These are phyloP conservation scores for Artibeus lituratus DNA, from an alignment of 2,797 vertebrate species.

Conservation along the genomic window DNA sequence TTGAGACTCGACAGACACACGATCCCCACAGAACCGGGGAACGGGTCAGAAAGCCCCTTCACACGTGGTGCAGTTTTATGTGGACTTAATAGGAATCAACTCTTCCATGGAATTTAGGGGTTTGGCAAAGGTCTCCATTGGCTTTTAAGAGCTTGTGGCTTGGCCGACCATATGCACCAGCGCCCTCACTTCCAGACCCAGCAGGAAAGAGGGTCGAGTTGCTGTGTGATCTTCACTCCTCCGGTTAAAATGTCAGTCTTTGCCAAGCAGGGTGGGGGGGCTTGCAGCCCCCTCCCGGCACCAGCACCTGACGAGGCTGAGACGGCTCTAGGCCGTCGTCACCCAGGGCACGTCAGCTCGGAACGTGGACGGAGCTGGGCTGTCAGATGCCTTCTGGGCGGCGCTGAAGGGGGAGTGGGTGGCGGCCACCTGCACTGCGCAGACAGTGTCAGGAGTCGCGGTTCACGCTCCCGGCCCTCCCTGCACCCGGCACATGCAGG, in stretches of 20 bases:
- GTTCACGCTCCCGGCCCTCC: fast-evolving
- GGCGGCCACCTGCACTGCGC: fast-evolving
- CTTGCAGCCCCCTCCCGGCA: fast-evolving
- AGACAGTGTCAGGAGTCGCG: fast-evolving
- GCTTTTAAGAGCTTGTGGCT: not conserved
- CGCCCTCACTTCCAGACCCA: not conserved
- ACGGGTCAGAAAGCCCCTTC: not conserved
- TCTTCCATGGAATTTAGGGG: not conserved
- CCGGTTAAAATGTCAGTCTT: fast-evolving
- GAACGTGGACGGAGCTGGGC: fast-evolving
- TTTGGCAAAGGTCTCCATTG: not conserved
- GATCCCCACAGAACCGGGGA: not conserved
- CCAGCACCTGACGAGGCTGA: fast-evolving
- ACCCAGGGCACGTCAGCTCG: fast-evolving
- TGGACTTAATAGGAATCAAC: not conserved
- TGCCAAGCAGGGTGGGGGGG: fast-evolving
- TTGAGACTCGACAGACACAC: not conserved
- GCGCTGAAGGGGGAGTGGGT: fast-evolving
- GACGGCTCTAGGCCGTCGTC: not conserved
- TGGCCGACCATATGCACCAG: not conserved
- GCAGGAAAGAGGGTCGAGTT: fast-evolving
- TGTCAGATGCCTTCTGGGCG: fast-evolving
- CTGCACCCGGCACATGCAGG: fast-evolving
- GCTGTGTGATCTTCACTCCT: fast-evolving
- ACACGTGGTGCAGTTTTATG: not conserved